Base-by-base conservation (phyloP, 2,888 invertebrate species). In the Ectemnius cavifrons region DNA sequence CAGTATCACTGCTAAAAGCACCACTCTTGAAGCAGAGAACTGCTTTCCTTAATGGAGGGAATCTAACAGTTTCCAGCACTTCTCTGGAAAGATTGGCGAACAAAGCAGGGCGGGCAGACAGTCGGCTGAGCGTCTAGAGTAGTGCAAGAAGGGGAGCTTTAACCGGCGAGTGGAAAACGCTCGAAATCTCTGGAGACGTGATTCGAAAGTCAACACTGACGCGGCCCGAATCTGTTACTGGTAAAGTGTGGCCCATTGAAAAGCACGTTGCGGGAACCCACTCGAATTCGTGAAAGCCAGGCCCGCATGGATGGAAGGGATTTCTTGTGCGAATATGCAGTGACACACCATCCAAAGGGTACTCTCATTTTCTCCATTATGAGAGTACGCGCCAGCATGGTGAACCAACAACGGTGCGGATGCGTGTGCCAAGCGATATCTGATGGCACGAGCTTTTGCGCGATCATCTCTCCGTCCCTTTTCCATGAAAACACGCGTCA, bases 391-490 rank as follows among this genome's bases (percentile, higher is more conserved):
- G 74, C 83, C 81, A 52, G 73, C 66, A 71, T 71, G 82, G 82
- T 78, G 73, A 81, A 82, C 82, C 81, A 81, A 82, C 82, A 78
- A 65, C 64, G 52, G 76, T 79, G 76, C 73, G 37, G 37, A 78
- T 76, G 81, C 81, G 67, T 75, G 73, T 78, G 81, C 71, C 70
- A 67, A 66, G 73, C 67, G 59, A 73, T 77, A 82, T 83, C 81
- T 74, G 82, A 83, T 81, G 75, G 77, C 72, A 52, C 52, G 47
- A 62, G 69, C 64, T 70, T 65, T 74, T 62, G 68, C 83, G 58
- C 76, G 67, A 80, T 81, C 83, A 83, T 82, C 78, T 76, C 82
- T 75, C 77, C 75, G 81, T 71, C 75, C 78, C 78, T 52, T 11
- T 13, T 1, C 52, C 52, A 16, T 14, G 14, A 79, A 79, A 80